Percentiles rank a stretch among this genome's conserved stretches.
These are phyloP conservation scores for Pachypeltis micranthus DNA, from an alignment of 1,140 invertebrate genomes.

Conservation along the genomic window DNA sequence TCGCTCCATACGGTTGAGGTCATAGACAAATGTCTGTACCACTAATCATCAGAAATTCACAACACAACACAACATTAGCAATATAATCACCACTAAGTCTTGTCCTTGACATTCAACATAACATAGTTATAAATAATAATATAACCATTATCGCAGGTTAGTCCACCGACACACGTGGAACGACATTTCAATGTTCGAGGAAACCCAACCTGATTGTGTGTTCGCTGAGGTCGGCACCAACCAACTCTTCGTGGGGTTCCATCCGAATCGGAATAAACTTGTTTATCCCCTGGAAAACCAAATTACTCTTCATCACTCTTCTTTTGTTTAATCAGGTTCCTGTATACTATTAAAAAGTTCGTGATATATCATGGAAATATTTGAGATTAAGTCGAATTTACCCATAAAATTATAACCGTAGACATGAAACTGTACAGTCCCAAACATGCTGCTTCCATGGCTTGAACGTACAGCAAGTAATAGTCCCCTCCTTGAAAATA, in stretches of 20 bases:
- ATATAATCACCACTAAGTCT: too few species aligned
- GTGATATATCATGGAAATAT: too few species aligned
- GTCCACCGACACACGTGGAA: not conserved
- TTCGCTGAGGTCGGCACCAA: constrained; percentile 78
- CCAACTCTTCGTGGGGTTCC: constrained; percentile 66
- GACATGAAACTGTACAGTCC: constrained; percentile 55
- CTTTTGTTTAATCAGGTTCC: too few species aligned
- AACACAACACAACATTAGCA: too few species aligned
- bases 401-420: constrained; percentile 58
- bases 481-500: constrained; percentile 61
- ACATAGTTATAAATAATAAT: not conserved
- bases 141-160: not conserved
- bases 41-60: too few species aligned
- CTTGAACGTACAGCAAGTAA: constrained; percentile 73
- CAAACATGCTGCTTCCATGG: constrained; percentile 55
- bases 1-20: too few species aligned
- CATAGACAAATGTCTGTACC: too few species aligned
- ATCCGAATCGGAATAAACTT: constrained; percentile 70
- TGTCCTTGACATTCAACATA: not conserved
- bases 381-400: too few species aligned
- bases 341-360: too few species aligned
- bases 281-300: constrained; percentile 46
- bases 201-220: constrained; percentile 47
- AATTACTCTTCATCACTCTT: too few species aligned
- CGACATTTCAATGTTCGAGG: constrained; percentile 39